Evolutionary conservation across 2,888 invertebrate species (phyloP).

Genomic region (Melieria crassipennis): DNA sequence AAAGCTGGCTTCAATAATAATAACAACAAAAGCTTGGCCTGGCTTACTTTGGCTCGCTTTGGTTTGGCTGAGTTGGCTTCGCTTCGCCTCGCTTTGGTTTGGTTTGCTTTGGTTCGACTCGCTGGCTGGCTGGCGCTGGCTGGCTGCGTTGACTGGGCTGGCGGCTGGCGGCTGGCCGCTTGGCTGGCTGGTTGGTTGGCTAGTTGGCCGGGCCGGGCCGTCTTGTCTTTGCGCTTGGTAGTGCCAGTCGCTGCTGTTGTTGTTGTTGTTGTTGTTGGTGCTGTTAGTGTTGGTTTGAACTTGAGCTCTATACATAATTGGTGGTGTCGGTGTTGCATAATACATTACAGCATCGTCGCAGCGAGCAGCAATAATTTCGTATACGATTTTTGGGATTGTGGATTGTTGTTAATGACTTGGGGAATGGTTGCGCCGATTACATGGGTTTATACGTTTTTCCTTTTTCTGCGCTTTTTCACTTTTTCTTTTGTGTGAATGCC

Average conservation of each 20-base stretch:
- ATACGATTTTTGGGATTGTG: slow-evolving; percentile 19
- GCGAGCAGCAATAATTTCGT: slow-evolving; percentile 4
- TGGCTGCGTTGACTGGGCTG: too few species aligned
- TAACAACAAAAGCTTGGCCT: slow-evolving; percentile 16
- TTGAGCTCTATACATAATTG: slow-evolving; percentile 53
- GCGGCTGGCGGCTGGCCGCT: slow-evolving; percentile 35
- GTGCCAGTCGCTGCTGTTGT: slow-evolving; percentile 39
- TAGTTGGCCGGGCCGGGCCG: slow-evolving; percentile 29
- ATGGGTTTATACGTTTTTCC: not conserved
- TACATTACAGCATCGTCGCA: slow-evolving; percentile 59
- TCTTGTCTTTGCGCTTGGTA: slow-evolving; percentile 32
- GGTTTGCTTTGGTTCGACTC: slow-evolving; percentile 33
- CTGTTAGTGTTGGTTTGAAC: slow-evolving; percentile 48
- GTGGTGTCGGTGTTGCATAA: slow-evolving; percentile 55
- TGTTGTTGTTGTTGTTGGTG: slow-evolving; percentile 35
- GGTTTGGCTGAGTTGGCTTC: slow-evolving; percentile 11
- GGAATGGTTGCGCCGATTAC: slow-evolving; percentile 5
- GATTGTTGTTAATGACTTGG: slow-evolving; percentile 7
- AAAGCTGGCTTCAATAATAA: slow-evolving; percentile 1
- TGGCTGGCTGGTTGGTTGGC: slow-evolving; percentile 38
- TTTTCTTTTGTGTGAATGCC: not conserved
- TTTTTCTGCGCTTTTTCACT: not conserved
- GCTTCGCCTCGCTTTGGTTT: slow-evolving; percentile 15
- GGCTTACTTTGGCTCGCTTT: slow-evolving; percentile 16
- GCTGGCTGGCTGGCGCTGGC: slow-evolving; percentile 6